These are phyloP conservation scores for Solenodon paradoxus DNA, from an alignment of 2,113 vertebrate genomes.

Conservation along the genomic window DNA sequence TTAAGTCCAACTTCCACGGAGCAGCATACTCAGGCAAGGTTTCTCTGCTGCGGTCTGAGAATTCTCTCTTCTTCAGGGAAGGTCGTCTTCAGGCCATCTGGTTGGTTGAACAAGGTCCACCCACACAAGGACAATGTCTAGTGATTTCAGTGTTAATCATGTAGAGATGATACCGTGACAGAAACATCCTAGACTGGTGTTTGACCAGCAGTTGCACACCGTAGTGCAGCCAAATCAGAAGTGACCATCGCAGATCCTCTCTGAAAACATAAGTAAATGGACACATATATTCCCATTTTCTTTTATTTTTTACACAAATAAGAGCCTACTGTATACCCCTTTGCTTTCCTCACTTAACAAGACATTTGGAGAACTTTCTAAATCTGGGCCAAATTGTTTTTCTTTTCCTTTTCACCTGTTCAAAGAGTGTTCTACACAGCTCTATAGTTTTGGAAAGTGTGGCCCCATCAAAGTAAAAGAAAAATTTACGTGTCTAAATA, in stretches of 20 bases:
- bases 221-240: background rate
- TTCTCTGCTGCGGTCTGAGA: background rate
- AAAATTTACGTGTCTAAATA: background rate
- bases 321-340: background rate
- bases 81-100: background rate
- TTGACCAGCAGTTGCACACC: background rate
- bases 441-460: background rate
- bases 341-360: background rate
- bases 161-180: background rate
- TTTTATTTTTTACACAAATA: background rate
- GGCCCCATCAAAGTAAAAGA: background rate
- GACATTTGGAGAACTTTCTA: background rate
- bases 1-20: background rate
- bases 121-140: background rate
- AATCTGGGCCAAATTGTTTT: background rate
- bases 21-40: background rate
- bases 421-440: background rate
- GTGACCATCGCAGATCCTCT: background rate
- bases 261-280: background rate
- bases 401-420: background rate
- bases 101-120: background rate
- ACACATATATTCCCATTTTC: background rate
- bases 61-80: background rate
- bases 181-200: background rate
- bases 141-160: background rate